Conservation (phyloP, 2,113 vertebrate genomes). For the Pelecanoides urinatrix region DNA sequence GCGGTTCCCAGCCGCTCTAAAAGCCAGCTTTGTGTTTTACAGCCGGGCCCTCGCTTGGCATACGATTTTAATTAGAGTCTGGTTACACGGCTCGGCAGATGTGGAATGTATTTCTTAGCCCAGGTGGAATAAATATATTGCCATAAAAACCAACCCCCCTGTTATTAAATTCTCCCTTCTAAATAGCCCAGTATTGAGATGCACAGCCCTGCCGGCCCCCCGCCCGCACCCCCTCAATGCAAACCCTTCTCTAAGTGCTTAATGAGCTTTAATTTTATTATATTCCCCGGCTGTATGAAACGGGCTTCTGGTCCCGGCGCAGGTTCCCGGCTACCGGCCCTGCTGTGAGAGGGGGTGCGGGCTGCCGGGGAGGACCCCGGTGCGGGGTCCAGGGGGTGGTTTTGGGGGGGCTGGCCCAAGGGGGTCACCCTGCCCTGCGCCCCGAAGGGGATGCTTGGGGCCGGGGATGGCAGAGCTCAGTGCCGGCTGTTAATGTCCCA, state of each 20-base stretch:
- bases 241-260: slow-evolving; percentile 55
- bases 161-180: slow-evolving; percentile 72
- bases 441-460: background rate
- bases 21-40: slow-evolving; percentile 76
- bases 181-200: slow-evolving; percentile 35
- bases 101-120: slow-evolving; percentile 79
- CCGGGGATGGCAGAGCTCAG: background rate
- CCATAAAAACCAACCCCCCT: slow-evolving; percentile 71
- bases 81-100: slow-evolving; percentile 74
- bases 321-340: background rate
- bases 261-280: slow-evolving; percentile 42
- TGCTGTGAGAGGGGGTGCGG: background rate
- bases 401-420: background rate
- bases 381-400: accelerated
- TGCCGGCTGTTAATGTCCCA: background rate
- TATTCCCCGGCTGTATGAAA: background rate
- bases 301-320: background rate
- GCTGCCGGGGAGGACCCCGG: background rate
- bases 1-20: slow-evolving; percentile 53
- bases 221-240: background rate
- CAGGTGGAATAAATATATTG: slow-evolving; percentile 81
- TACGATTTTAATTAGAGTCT: slow-evolving; percentile 83
- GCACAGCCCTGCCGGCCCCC: background rate
- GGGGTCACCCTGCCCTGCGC: background rate
- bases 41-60: slow-evolving; percentile 64